Evolutionary conservation across 2,113 vertebrate genomes (phyloP), one percentile per base, ranked within the genome.

Genomic region (Sphaerodactylus townsendi): DNA sequence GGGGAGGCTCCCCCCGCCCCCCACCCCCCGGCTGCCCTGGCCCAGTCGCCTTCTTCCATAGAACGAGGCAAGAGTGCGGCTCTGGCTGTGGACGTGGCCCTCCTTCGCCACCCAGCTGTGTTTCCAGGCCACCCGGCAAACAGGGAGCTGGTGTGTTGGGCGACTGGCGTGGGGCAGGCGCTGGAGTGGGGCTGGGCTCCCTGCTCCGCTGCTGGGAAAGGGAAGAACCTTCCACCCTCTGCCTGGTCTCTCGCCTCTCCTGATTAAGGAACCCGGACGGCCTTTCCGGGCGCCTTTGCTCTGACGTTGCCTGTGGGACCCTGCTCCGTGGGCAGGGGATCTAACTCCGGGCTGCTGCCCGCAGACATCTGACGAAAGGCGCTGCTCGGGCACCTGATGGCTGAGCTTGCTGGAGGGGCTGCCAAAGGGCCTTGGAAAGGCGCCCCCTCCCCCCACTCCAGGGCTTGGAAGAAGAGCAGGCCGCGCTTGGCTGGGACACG

Each of bases 211-310:
- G 30, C 41, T 30, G 5, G 41, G 17, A 23, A 8, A 44, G 41
- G 11, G 3, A 9, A 13, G 23, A 19, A 3, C 17, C 8, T 3
- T 15, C 11, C 78, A 39, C 23, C 64, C 4, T 11, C 70, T 11
- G 3, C 25, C 44, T 6, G 2, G 14, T 1, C 59, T 28, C n/a
- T 14, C 15, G 66, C 23, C 10, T 25, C 65, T n/a, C 14, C 62
- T 50, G 39, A 13, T 35, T 72, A 73, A 33, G 81, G 23, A 70
- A 37, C 77, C 78, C 3, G 48, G 50, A 84, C 73, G 79, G 69
- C 74, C 4, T 83, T 82, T 83, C 75, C 48, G 76, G 35, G 46
- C 14, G 73, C 53, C 35, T 46, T 6, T 41, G 73, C 68, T 48
- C 69, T 75, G 5, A 83, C 68, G 69, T 70, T 86, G 53, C 82